phyloP scores from a whole-genome alignment of 2,113 vertebrate species.

The Copsychus sechellarum region DNA sequence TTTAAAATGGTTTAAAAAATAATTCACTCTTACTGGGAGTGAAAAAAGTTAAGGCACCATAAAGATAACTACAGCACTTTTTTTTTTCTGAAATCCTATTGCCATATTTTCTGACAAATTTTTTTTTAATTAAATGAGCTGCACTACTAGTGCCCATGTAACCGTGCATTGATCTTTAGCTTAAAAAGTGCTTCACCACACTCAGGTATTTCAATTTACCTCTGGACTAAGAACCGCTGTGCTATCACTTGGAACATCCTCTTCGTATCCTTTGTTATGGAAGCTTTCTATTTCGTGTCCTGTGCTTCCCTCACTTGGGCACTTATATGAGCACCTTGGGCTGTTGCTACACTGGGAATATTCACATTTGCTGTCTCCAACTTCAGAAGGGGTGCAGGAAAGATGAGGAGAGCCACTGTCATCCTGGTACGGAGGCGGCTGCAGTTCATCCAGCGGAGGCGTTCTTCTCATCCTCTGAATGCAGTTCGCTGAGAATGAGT shows the following conservation, averaged over 20 bases:
- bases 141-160: neutral
- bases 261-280: constrained; percentile 93
- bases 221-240: constrained; percentile 95
- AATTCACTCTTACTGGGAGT: neutral
- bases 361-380: constrained; percentile 91
- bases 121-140: neutral
- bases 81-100: neutral
- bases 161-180: neutral
- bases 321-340: constrained; percentile 90
- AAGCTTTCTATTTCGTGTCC: constrained; percentile 88
- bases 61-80: neutral
- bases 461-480: constrained; percentile 97
- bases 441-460: constrained; percentile 92
- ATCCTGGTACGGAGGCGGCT: constrained; percentile 95
- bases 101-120: neutral
- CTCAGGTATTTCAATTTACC: constrained; percentile 72
- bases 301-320: constrained; percentile 88
- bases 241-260: constrained; percentile 95
- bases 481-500: constrained; percentile 84
- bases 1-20: neutral
- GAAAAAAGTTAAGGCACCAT: neutral
- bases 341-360: constrained; percentile 90
- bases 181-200: neutral
- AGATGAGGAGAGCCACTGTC: constrained; percentile 95
- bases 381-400: constrained; percentile 91